A percentile compares a stretch with the other conserved stretches of the same genome.
Conservation (phyloP, 1,140 invertebrate genomes). For the Drosophila parvula region DNA sequence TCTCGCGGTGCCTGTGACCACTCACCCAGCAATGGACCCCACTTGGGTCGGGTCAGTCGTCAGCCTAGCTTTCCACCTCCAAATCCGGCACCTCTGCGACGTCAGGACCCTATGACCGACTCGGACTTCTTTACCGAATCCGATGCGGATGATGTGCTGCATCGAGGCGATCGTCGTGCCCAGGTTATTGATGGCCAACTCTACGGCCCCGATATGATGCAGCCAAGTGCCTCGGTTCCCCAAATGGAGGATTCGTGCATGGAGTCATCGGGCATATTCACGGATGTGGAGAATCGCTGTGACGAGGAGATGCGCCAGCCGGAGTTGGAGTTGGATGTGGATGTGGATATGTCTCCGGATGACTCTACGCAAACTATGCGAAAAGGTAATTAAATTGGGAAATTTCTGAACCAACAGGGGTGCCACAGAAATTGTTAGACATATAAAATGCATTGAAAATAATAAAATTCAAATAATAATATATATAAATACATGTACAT, state of each 20-base stretch:
- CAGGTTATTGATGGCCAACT: slow-evolving; percentile 93
- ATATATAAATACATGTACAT: too few species aligned
- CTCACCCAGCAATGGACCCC: slow-evolving; percentile 85
- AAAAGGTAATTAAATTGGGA: slow-evolving; percentile 30
- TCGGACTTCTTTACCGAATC: slow-evolving; percentile 95
- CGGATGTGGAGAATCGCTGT: slow-evolving; percentile 90
- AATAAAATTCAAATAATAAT: too few species aligned
- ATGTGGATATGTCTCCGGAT: slow-evolving; percentile 86
- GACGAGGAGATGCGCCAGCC: slow-evolving; percentile 80
- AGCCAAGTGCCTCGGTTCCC: slow-evolving; percentile 83
- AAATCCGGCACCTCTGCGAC: slow-evolving; percentile 79
- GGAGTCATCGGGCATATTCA: slow-evolving; percentile 94
- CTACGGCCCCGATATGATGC: slow-evolving; percentile 88
- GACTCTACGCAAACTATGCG: slow-evolving; percentile 85
- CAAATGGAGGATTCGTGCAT: slow-evolving; percentile 87
- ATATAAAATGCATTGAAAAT: background rate
- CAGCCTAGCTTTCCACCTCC: slow-evolving; percentile 79
- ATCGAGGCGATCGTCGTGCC: slow-evolving; percentile 88
- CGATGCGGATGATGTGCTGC: slow-evolving; percentile 91
- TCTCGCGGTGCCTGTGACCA: slow-evolving; percentile 90
- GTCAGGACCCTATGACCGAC: slow-evolving; percentile 93
- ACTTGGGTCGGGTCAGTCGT: slow-evolving; percentile 66
- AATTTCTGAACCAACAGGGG: too few species aligned
- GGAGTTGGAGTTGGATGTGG: slow-evolving; percentile 55
- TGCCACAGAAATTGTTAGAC: too few species aligned